Base-by-base conservation (phyloP, 2,113 vertebrate genomes). In the Bos javanicus region DNA sequence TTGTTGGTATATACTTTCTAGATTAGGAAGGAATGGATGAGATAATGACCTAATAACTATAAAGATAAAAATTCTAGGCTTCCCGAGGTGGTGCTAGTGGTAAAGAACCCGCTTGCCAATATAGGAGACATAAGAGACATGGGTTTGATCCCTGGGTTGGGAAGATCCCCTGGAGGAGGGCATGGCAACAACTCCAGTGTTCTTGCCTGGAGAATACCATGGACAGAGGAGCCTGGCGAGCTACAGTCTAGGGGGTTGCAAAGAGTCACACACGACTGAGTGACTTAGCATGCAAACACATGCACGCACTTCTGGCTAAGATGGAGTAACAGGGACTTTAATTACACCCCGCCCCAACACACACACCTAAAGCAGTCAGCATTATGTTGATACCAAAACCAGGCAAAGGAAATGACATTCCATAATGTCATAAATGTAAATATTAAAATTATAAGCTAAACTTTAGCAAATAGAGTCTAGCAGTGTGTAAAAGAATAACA, bases 381-480 rank as follows among this genome's bases (percentile, higher is more conserved):
- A 96, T 95, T 59, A 83, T 6, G 46, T 86, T 91, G 57, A 95
- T 90, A 52, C 17, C 11, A 89, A 93, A 95, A 64, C 57, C 30
- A 82, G 36, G 81, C 43, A 43, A 67, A 91, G 25, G 85, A 96
- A 94, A 48, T 19, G 26, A 48, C 3, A 87, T 11, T 90, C 3
- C 2, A 80, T 89, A 16, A 94, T 67, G 43, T 87, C 43, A n/a
- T 74, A 43, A 85, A n/a, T 14, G 60, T 25, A 95, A 28, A 33
- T 74, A 17, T 94, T 74, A 96, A 92, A 71, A 74, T 67, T 76
- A 62, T 64, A 91, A 92, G 57, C 36, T 64, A 36, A 78, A 64
- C 82, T 90, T 87, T 87, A 96, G 67, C 84, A 87, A 78, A 39
- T 54, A 13, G 10, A 87, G 50, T 62, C 26, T 50, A 84, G 14